These are phyloP conservation scores for Daubentonia madagascariensis DNA, from an alignment of 2,113 vertebrate genomes.

Conservation along the genomic window DNA sequence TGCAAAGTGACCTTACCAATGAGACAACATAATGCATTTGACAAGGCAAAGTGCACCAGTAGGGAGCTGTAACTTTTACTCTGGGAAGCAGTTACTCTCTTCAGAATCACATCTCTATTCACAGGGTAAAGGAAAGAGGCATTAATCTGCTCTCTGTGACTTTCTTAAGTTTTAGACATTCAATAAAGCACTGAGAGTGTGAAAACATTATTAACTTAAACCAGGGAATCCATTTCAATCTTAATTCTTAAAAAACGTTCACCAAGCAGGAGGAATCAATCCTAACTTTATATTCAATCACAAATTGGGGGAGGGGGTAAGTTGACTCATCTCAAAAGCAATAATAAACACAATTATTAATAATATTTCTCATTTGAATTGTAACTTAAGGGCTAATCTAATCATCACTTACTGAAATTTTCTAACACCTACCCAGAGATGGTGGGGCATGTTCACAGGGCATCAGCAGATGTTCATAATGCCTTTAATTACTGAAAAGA, in stretches of 20 bases:
- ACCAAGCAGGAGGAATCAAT: conserved; percentile 52
- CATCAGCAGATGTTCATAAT: conserved; percentile 21
- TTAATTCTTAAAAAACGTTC: conserved; percentile 45
- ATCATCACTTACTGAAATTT: conserved; percentile 35
- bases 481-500: conserved; percentile 61
- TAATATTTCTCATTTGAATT: conserved; percentile 34
- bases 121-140: neutral
- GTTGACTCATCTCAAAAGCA: conserved; percentile 21
- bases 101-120: neutral
- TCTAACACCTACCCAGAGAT: conserved; percentile 5
- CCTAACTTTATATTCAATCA: conserved; percentile 16
- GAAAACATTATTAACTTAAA: conserved; percentile 52
- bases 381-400: conserved; percentile 51
- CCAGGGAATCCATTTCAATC: conserved; percentile 49
- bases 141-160: conserved; percentile 10
- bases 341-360: conserved; percentile 32
- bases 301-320: neutral
- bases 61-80: neutral
- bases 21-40: neutral
- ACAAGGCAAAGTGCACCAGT: neutral
- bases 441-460: neutral
- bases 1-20: neutral
- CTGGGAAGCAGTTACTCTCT: neutral
- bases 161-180: conserved; percentile 44
- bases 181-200: neutral